Evolutionary conservation across 2,113 vertebrate genomes (phyloP).

Genomic region (Formicarius rufipectus): DNA sequence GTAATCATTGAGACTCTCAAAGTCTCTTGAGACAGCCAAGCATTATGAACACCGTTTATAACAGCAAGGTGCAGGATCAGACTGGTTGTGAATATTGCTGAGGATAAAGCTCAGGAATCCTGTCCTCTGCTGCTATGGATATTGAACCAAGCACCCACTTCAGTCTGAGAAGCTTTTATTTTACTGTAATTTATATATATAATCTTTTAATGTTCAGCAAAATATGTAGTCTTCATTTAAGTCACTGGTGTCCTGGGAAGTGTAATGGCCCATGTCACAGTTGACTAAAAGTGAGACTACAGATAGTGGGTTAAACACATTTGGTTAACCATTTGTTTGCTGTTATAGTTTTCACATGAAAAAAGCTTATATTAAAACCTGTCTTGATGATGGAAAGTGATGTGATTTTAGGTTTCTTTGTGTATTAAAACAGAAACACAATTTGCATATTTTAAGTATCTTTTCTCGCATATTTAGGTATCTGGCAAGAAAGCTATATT

Average conservation of each 20-base stretch:
- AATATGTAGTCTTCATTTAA: conserved; percentile 59
- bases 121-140: not conserved
- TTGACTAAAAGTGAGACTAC: conserved; percentile 74
- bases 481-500: conserved; percentile 73
- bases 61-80: conserved; percentile 54
- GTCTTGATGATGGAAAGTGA: conserved; percentile 77
- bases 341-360: conserved; percentile 73
- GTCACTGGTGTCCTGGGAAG: conserved; percentile 57
- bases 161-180: not conserved
- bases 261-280: conserved; percentile 57
- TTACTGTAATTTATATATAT: conserved; percentile 20
- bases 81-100: conserved; percentile 20
- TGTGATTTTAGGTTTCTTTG: conserved; percentile 73
- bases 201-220: conserved; percentile 51
- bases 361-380: conserved; percentile 71
- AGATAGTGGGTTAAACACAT: conserved; percentile 56
- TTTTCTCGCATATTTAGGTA: conserved; percentile 71
- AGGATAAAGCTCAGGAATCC: not conserved
- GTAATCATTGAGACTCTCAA: conserved; percentile 48
- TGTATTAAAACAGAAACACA: conserved; percentile 77
- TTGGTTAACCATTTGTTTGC: conserved; percentile 79
- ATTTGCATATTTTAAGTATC: conserved; percentile 75
- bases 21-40: conserved; percentile 38
- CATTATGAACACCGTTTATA: conserved; percentile 36
- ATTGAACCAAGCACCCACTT: not conserved